Evolutionary conservation across 2,797 vertebrate genomes (phyloP).

Genomic region (Muscicapa comitata): DNA sequence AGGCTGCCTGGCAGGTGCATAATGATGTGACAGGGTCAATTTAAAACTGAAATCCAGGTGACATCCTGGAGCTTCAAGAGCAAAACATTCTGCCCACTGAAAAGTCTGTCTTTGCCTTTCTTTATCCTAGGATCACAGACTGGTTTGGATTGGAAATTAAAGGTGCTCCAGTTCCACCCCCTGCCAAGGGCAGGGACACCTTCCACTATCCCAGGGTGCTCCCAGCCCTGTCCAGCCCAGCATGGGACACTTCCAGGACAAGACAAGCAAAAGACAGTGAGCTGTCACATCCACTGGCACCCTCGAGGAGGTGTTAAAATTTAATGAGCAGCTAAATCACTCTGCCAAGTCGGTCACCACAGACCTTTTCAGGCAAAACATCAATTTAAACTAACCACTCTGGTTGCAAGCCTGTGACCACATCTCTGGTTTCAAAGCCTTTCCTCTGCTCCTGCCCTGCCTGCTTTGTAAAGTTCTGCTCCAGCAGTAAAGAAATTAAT

Average conservation of each 20-base stretch:
- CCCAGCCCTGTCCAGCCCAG: fast-evolving
- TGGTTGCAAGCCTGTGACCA: neutral
- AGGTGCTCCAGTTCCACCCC: neutral
- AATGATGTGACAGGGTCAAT: neutral
- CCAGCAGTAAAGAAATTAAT: neutral
- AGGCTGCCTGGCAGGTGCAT: neutral
- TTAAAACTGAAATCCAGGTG: neutral
- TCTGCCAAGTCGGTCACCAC: neutral
- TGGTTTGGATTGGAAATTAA: neutral
- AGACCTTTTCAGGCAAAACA: neutral
- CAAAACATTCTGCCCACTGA: neutral
- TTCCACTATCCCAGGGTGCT: fast-evolving
- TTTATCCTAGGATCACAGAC: neutral
- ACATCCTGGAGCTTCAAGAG: neutral
- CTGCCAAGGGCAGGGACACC: neutral
- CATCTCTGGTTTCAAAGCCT: neutral
- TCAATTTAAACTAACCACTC: neutral
- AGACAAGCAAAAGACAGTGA: neutral
- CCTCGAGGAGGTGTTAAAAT: neutral
- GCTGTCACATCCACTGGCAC: neutral
- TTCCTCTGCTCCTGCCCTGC: neutral
- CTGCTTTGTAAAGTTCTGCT: neutral
- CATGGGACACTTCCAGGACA: neutral
- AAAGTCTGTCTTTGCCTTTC: neutral
- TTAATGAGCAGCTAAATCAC: neutral